Conservation (phyloP, 2,113 vertebrate species). For the Bos javanicus region DNA sequence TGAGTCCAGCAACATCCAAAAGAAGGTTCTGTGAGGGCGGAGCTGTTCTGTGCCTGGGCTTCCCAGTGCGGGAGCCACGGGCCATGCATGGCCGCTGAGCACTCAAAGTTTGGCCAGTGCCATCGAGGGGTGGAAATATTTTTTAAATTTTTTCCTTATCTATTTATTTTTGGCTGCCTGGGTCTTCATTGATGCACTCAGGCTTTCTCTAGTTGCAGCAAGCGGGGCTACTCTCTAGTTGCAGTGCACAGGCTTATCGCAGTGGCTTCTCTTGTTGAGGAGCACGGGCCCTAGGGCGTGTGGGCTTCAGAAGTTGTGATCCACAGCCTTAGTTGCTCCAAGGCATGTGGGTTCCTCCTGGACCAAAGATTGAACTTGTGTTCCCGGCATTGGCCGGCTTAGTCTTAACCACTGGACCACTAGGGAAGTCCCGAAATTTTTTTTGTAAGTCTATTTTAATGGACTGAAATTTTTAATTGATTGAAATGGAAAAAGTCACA, state of each 20-base stretch:
- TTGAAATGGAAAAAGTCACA: neutral
- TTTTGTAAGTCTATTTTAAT: neutral
- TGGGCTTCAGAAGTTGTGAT: neutral
- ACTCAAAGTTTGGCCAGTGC: neutral
- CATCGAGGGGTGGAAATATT: neutral
- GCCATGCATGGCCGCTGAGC: neutral
- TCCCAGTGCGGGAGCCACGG: fast-evolving
- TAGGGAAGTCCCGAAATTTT: neutral
- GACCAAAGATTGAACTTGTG: neutral
- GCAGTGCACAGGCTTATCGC: neutral
- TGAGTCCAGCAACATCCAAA: neutral
- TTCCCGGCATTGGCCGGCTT: neutral
- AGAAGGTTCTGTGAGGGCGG: neutral
- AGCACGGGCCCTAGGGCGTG: neutral
- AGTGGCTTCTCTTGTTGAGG: neutral
- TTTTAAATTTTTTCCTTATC: neutral
- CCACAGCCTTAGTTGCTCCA: neutral
- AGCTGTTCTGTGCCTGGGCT: neutral
- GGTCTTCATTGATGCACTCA: neutral
- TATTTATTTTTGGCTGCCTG: neutral
- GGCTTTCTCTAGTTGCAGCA: neutral
- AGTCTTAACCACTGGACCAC: neutral
- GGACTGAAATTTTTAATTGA: neutral
- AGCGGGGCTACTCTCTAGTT: neutral
- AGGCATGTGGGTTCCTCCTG: neutral